A percentile compares a stretch with the other conserved stretches of the same genome.
Conservation (phyloP, 2,888 invertebrate species). For the Tetanocera ferruginea region DNA sequence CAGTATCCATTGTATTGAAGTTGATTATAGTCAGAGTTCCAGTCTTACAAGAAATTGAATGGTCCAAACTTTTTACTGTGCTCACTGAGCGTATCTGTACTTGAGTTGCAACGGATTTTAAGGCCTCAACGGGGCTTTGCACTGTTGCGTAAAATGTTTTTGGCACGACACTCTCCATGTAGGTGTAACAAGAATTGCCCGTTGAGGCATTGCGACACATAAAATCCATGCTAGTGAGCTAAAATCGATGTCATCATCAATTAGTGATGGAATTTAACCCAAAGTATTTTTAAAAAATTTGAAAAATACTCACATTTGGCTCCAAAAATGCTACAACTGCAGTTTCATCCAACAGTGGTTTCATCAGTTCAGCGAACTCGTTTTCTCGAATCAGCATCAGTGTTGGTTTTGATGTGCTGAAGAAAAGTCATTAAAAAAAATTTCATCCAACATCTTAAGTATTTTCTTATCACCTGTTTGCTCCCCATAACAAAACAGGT, state of each 20-base stretch:
- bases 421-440: not conserved
- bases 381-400: constrained; percentile 30
- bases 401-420: not conserved
- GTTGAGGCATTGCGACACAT: constrained; percentile 39
- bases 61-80: no score
- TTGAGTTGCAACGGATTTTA: constrained; percentile 11
- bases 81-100: not conserved
- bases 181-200: constrained; percentile 45
- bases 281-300: constrained; percentile 22
- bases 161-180: constrained; percentile 36
- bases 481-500: constrained; percentile 54
- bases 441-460: not conserved
- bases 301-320: constrained; percentile 47
- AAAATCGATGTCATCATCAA: not conserved
- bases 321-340: constrained; percentile 34
- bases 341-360: not conserved
- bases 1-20: not conserved
- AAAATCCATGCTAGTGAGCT: constrained; percentile 52
- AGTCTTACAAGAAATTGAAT: not conserved
- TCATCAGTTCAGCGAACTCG: constrained; percentile 38
- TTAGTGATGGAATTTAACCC: not conserved
- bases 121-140: constrained; percentile 43
- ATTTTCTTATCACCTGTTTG: constrained; percentile 44
- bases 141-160: constrained; percentile 50
- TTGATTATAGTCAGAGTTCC: not conserved